Conservation (phyloP, 2,113 vertebrate species). For the Columba livia region DNA sequence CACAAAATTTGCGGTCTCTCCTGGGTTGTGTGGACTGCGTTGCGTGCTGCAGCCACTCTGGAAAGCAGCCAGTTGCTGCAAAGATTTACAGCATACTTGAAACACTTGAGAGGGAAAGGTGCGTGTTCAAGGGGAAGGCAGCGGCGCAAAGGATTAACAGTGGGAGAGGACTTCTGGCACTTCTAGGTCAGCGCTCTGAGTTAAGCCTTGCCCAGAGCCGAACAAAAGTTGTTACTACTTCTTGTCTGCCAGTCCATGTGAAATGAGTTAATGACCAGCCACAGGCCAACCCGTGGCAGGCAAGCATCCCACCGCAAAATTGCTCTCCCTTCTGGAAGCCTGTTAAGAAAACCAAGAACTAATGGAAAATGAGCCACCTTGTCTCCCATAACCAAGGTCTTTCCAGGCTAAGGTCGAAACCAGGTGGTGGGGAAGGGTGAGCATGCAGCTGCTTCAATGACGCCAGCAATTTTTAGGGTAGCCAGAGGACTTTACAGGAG, state of each 20-base stretch:
- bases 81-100: background rate
- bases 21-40: background rate
- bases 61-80: background rate
- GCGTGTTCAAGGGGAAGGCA: background rate
- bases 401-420: background rate
- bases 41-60: background rate
- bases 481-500: background rate
- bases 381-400: background rate
- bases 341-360: background rate
- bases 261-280: background rate
- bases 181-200: background rate
- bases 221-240: background rate
- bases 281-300: background rate
- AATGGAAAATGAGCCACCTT: background rate
- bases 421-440: background rate
- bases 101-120: background rate
- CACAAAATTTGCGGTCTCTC: background rate
- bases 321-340: background rate
- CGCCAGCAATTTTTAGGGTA: background rate
- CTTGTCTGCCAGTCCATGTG: background rate
- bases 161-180: background rate
- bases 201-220: background rate
- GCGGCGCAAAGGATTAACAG: fast-evolving
- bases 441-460: background rate
- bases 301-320: background rate